Conservation (phyloP, 2,888 invertebrate genomes). For the Eurytoma californica region DNA sequence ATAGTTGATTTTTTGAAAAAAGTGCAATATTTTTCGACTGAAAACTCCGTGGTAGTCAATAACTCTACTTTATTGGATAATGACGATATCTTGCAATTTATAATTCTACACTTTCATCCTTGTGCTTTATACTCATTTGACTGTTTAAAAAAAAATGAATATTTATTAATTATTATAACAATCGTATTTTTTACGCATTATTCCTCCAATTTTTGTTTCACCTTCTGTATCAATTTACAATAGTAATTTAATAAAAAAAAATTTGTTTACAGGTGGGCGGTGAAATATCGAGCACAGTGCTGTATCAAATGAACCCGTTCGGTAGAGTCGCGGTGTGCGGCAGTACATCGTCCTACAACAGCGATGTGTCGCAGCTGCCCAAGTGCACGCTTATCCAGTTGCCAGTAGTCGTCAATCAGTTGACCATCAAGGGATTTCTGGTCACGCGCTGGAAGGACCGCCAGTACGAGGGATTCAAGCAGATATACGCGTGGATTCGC, state of each 20-base stretch:
- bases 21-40: too few relatives aligned
- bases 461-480: constrained; percentile 80
- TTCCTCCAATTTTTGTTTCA: too few relatives aligned
- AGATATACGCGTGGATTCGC: constrained; percentile 80
- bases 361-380: constrained; percentile 73
- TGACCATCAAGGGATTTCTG: constrained; percentile 81
- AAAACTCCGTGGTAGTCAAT: too few relatives aligned
- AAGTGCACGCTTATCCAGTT: constrained; percentile 78
- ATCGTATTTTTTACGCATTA: too few relatives aligned
- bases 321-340: constrained; percentile 82
- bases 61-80: too few relatives aligned
- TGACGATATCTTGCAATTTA: too few relatives aligned
- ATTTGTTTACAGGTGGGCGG: constrained; percentile 80
- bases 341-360: constrained; percentile 81
- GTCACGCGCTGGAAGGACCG: constrained; percentile 77
- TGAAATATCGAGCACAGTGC: constrained; percentile 78
- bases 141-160: too few relatives aligned
- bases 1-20: too few relatives aligned
- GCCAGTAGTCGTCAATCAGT: constrained; percentile 77
- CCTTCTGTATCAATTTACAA: too few relatives aligned
- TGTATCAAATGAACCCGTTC: constrained; percentile 79
- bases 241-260: neutral
- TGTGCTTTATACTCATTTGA: too few relatives aligned
- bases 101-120: too few relatives aligned
- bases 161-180: too few relatives aligned